Conservation (phyloP, 2,888 invertebrate genomes). For the Pandemis heparana region DNA sequence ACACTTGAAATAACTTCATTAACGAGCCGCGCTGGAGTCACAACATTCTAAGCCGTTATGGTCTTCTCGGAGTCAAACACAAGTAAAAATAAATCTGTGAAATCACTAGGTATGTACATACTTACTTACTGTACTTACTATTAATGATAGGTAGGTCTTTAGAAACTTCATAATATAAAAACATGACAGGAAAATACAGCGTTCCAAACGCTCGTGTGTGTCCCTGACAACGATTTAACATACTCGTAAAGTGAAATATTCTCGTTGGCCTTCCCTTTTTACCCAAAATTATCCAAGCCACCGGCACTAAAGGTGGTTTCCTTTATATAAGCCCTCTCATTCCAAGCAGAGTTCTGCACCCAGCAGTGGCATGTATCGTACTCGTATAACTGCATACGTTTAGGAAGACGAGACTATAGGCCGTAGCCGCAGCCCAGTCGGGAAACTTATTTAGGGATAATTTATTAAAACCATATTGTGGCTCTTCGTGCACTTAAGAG, state of each 20-base stretch:
- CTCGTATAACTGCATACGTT: neutral
- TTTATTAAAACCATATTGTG: neutral
- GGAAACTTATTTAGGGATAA: neutral
- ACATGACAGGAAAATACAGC: neutral
- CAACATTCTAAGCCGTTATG: slow-evolving; percentile 10
- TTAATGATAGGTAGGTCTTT: no score
- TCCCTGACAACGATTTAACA: slow-evolving; percentile 23
- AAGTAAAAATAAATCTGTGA: no score
- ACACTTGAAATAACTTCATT: slow-evolving; percentile 38
- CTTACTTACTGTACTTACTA: no score
- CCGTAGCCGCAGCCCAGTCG: neutral
- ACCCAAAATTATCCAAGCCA: slow-evolving; percentile 64
- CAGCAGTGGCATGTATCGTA: neutral
- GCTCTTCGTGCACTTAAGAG: neutral
- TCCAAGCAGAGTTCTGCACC: no score
- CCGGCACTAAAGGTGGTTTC: slow-evolving; percentile 48
- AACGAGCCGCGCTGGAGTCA: slow-evolving; percentile 19
- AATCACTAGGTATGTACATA: neutral
- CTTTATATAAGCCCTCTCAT: slow-evolving; percentile 23
- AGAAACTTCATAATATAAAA: neutral
- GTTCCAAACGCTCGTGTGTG: slow-evolving; percentile 33
- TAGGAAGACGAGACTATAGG: neutral
- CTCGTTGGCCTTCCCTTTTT: slow-evolving; percentile 60
- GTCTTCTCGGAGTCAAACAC: slow-evolving; percentile 10
- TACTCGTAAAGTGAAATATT: slow-evolving; percentile 40